Base-by-base conservation (phyloP, 2,888 invertebrate species). In the Agrilus mali region DNA sequence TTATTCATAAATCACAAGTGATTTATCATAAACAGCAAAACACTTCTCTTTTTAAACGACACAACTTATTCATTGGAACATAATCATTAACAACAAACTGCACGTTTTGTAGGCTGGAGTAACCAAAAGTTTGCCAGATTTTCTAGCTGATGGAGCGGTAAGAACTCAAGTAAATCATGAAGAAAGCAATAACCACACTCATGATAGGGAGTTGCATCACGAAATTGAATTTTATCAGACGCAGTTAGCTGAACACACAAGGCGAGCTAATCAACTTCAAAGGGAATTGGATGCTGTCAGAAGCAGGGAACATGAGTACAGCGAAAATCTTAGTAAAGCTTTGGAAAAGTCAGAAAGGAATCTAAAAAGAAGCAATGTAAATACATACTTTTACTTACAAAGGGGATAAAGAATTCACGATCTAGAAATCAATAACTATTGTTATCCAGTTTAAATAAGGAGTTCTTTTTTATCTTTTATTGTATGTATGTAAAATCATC, bases 111-210 rank as follows among this genome's bases (percentile, higher is more conserved):
- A 68, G 59, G 59, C 67, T 17, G 69, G 65, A 35, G 67, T 70
- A 33, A 69, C 72, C 39, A 74, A 77, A 60, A 73, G 75, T 51
- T 63, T 83, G 48, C 82, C 82, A 2, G 82, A 82, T 55, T 83
- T 83, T 59, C 68, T 83, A 27, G 79, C 80, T 2, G 82, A 83
- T 56, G 81, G 81, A 5, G 80, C 82, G 15, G 77, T 69, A 54
- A 70, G 65, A 50, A 63, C 65, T 41, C 56, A 63, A 38, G 57
- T 56, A 39, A 59, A 57, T 48, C 54, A 56, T 31, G 58, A 55
- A 32, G 52, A 52, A 40, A 47, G 49, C 6, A 44, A 49, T 7
- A 50, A 46, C n/a, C 59, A 58, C 36, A 65, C 59, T 45, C 61
- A 62, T 6, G 61, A 61, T 49, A 53, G 59, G 40, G 64, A 65